Conservation (phyloP, 2,888 invertebrate species). For the Caenorhabditis macrosperma region DNA sequence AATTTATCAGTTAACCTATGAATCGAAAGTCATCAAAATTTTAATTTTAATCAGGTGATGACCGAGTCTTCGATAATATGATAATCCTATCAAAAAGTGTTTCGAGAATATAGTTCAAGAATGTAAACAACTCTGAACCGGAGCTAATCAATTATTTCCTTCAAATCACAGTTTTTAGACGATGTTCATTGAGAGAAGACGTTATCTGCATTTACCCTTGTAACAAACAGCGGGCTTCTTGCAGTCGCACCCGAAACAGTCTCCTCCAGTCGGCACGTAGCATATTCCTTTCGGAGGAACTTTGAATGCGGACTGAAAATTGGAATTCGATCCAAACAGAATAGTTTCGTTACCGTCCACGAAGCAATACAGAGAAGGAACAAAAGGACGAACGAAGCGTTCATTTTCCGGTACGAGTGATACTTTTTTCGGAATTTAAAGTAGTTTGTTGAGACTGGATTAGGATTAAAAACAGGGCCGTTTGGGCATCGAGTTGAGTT, state of each 20-base stretch:
- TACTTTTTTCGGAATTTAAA: neutral
- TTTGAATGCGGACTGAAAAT: constrained; percentile 49
- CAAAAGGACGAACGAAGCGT: neutral
- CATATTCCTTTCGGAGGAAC: constrained; percentile 61
- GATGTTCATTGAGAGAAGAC: too few relatives aligned
- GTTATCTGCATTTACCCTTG: constrained; percentile 62
- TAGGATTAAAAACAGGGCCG: neutral
- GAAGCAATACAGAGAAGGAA: neutral
- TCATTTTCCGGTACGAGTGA: neutral
- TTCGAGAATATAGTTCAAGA: neutral
- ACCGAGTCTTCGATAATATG: neutral
- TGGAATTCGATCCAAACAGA: neutral
- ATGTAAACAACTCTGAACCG: neutral
- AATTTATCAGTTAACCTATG: neutral
- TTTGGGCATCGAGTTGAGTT: neutral
- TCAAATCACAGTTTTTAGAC: constrained; percentile 10
- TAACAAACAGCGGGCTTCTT: constrained; percentile 53
- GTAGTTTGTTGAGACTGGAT: neutral
- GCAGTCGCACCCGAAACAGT: constrained; percentile 60
- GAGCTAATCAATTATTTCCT: neutral
- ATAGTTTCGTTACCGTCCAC: neutral
- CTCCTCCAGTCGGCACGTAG: constrained; percentile 41
- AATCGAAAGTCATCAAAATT: neutral
- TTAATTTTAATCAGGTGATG: neutral
- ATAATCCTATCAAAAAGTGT: constrained; percentile 2